phyloP scores from a whole-genome alignment of 2,888 invertebrate genomes.

The Graphium colonna region DNA sequence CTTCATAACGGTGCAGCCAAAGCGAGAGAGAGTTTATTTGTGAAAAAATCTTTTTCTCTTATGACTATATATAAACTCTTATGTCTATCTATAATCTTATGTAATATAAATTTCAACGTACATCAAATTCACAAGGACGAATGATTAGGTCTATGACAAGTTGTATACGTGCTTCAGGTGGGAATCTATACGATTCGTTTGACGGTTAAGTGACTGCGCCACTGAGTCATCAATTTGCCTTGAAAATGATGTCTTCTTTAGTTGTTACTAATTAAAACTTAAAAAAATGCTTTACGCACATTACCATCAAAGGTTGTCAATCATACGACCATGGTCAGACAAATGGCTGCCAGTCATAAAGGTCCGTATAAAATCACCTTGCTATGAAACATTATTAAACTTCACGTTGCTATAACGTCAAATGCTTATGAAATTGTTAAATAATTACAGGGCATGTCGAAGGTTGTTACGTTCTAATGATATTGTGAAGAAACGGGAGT shows the following conservation, averaged over 20 bases:
- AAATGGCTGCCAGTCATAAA: constrained; percentile 4
- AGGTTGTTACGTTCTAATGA: constrained; percentile 22
- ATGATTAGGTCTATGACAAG: too few relatives aligned
- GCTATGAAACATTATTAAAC: constrained; percentile 8
- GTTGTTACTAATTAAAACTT: not conserved
- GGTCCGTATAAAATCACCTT: constrained; percentile 11
- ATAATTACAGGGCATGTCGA: constrained; percentile 19
- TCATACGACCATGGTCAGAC: not conserved
- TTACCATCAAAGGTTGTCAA: constrained; percentile 1
- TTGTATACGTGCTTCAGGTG: too few relatives aligned
- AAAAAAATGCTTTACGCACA: not conserved
- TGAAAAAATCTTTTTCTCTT: too few relatives aligned
- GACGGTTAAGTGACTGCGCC: not conserved
- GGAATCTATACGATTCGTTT: too few relatives aligned
- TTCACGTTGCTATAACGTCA: constrained; percentile 13
- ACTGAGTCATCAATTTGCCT: not conserved
- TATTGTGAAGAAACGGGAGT: constrained; percentile 11
- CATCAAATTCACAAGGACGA: too few relatives aligned
- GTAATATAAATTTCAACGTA: too few relatives aligned
- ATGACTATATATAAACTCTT: too few relatives aligned
- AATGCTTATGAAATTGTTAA: constrained; percentile 19
- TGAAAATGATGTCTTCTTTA: not conserved
- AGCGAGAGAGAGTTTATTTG: too few relatives aligned
- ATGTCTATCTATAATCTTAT: too few relatives aligned
- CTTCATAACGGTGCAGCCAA: too few relatives aligned